Base-by-base conservation (phyloP, 2,888 invertebrate genomes). In the Drosophila picticornis region DNA sequence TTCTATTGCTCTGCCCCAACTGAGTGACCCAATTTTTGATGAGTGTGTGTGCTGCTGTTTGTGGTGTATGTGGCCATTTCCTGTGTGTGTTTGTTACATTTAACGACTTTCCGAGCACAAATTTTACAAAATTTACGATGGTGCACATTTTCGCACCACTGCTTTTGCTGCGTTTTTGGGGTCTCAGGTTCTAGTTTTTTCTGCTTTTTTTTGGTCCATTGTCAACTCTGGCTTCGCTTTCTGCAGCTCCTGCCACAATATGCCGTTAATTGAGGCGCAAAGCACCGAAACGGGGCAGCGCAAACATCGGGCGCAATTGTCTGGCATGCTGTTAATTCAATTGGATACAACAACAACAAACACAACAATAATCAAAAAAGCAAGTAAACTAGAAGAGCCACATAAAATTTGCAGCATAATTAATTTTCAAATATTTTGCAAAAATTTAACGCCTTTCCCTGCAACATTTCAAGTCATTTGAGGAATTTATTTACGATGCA, bases 71-170 rank as follows among this genome's bases (percentile, higher is more conserved):
- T 25, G 36, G 11, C 36, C 51, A 19, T 46, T 53, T 72, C 53
- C 27, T 82, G 75, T 38, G 66, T 82, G 55, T 52, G 58, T 62
- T 75, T 77, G 90, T 76, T 86, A 88, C 86, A 79, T 85, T 86
- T 90, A 86, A 86, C 90, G 85, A 90, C 89, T 84, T 84, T 84
- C 73, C 78, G 88, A 84, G 90, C 75, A 87, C 83, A 84, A 90
- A 87, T 84, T 89, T 85, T 87, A 69, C 83, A 78, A 87, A 87
- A 87, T 87, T 87, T 87, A 90, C 88, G 90, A 82, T 74, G 60
- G 57, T 71, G 56, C 70, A 62, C 82, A 75, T 80, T 84, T 87
- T 87, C 75, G 75, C 90, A 87, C 85, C 75, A 74, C 66, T 60
- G 62, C 63, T 76, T 64, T 74, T 72, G 83, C 65, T 31, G 58